Conservation (phyloP, 2,888 invertebrate genomes). For the Drepana falcataria region DNA sequence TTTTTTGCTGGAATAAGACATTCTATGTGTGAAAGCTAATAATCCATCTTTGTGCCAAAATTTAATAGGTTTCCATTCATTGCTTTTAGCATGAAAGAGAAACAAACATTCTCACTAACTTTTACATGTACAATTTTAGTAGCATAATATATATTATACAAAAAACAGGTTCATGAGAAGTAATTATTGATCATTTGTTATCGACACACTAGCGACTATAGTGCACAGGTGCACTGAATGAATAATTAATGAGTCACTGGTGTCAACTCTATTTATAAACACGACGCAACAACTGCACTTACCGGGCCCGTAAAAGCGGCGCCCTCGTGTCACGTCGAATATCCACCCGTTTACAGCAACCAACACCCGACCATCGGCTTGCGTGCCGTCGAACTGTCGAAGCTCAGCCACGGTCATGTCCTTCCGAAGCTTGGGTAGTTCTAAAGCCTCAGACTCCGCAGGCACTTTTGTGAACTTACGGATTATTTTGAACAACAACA, state of each 20-base stretch:
- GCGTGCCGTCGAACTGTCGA: constrained; percentile 90
- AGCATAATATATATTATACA: neutral
- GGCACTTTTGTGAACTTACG: constrained; percentile 54
- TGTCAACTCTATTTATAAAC: constrained; percentile 63
- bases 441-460: constrained; percentile 39
- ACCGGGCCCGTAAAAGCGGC: constrained; percentile 97
- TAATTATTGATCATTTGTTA: neutral
- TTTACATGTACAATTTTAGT: no score
- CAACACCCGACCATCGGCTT: constrained; percentile 91
- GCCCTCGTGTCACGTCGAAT: constrained; percentile 95
- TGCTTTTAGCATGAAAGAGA: no score
- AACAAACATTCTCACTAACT: no score
- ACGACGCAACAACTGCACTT: constrained; percentile 43
- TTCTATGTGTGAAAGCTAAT: no score
- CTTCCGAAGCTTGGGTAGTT: constrained; percentile 88
- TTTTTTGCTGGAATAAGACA: no score
- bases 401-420: constrained; percentile 95
- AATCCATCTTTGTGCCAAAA: no score
- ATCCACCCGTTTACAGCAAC: constrained; percentile 97
- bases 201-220: constrained; percentile 16
- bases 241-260: constrained; percentile 43
- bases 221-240: constrained; percentile 29
- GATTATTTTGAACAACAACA: constrained; percentile 83
- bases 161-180: neutral
- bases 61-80: no score